Percentiles rank a stretch among this genome's conserved stretches.
These are phyloP conservation scores for Drosophila falleni DNA, from an alignment of 2,888 invertebrate species.

Conservation along the genomic window DNA sequence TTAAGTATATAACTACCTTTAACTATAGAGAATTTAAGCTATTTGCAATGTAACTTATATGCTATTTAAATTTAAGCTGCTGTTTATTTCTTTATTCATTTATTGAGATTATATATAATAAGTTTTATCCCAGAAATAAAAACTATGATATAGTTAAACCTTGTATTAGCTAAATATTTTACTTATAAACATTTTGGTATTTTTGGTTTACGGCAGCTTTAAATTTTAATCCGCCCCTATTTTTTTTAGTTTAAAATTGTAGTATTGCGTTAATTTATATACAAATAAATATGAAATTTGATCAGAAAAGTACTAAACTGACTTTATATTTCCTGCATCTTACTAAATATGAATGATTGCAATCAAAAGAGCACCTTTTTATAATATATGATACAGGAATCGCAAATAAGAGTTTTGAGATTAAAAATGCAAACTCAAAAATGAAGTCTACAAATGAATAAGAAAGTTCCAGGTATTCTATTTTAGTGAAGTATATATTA, in stretches of 20 bases:
- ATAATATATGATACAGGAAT: too few relatives aligned
- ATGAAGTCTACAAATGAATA: too few relatives aligned
- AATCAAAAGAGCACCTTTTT: too few relatives aligned
- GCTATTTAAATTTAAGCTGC: constrained; percentile 16
- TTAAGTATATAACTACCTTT: constrained; percentile 15
- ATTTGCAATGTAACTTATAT: constrained; percentile 31
- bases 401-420: too few relatives aligned
- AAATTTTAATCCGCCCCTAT: not conserved
- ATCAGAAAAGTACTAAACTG: not conserved
- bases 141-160: constrained; percentile 6
- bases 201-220: constrained; percentile 20
- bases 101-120: not conserved
- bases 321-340: not conserved
- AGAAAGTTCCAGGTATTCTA: too few relatives aligned
- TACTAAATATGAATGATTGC: too few relatives aligned
- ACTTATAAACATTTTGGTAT: constrained; percentile 5
- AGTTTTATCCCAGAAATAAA: not conserved
- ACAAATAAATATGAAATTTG: constrained; percentile 29
- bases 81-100: constrained; percentile 11
- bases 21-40: constrained; percentile 15
- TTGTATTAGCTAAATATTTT: constrained; percentile 10
- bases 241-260: constrained; percentile 8
- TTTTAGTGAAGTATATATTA: too few relatives aligned
- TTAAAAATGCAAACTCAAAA: too few relatives aligned
- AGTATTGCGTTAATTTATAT: constrained; percentile 4